phyloP scores from a whole-genome alignment of 2,113 vertebrate genomes.

The Myxocyprinus asiaticus region DNA sequence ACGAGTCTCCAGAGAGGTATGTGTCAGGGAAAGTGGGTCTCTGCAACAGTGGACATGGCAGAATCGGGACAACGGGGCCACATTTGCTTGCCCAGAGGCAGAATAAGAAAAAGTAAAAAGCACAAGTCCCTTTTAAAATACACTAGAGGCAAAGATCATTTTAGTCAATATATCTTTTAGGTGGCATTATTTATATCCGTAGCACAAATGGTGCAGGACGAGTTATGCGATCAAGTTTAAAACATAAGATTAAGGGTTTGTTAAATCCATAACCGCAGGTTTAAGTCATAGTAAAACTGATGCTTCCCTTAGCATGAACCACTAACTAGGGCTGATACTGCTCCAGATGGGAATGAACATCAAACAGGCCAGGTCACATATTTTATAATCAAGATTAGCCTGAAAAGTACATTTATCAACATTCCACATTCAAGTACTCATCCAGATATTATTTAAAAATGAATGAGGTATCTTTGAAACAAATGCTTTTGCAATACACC shows the following conservation, averaged over 20 bases:
- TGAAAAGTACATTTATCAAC: slow-evolving; percentile 5
- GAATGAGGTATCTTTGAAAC: background rate
- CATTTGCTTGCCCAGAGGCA: slow-evolving; percentile 56
- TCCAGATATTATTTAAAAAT: slow-evolving; percentile 4
- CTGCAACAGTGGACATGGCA: slow-evolving; percentile 55
- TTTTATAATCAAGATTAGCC: slow-evolving; percentile 5
- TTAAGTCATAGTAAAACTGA: background rate
- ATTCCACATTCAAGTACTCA: background rate
- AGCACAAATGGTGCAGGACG: no score
- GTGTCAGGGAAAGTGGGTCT: slow-evolving; percentile 66
- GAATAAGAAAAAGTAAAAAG: slow-evolving; percentile 45
- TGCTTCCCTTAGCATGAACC: background rate
- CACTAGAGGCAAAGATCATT: slow-evolving; percentile 38
- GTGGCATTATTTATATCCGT: no score
- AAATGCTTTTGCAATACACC: background rate
- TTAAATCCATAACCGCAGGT: background rate
- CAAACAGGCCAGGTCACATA: background rate
- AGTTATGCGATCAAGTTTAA: background rate
- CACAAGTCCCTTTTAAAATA: slow-evolving; percentile 27
- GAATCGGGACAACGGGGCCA: slow-evolving; percentile 61
- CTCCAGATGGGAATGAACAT: background rate
- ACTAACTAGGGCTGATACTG: background rate
- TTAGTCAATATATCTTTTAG: background rate
- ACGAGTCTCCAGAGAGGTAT: slow-evolving; percentile 52
- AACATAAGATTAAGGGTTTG: background rate